phyloP scores from a whole-genome alignment of 2,888 invertebrate species.

The Phytoseiulus persimilis region DNA sequence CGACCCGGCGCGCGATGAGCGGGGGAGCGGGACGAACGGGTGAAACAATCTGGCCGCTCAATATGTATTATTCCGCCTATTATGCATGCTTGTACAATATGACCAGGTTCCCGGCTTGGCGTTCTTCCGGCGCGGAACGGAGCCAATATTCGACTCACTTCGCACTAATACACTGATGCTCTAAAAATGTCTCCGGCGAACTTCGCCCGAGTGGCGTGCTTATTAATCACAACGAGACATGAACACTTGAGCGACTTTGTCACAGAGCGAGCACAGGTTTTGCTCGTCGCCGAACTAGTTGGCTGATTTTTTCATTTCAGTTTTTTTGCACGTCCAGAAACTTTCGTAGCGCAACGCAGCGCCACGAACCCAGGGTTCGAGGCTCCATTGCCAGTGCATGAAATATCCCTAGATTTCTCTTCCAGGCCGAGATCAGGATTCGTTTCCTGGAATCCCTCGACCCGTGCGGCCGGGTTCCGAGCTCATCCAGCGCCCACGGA shows the following conservation, averaged over 20 bases:
- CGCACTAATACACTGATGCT: neutral
- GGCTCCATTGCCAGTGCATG: too few species aligned
- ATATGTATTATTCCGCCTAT: slow-evolving; percentile 5
- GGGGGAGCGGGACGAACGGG: neutral
- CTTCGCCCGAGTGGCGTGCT: neutral
- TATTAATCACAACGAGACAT: neutral
- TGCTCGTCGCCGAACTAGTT: neutral
- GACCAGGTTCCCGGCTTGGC: neutral
- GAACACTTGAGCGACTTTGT: neutral
- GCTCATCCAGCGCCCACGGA: too few species aligned
- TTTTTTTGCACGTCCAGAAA: neutral
- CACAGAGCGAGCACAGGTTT: neutral
- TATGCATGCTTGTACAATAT: neutral
- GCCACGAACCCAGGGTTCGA: too few species aligned
- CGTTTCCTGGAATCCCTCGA: too few species aligned
- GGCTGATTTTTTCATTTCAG: neutral
- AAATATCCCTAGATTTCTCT: too few species aligned
- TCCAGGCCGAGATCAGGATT: too few species aligned
- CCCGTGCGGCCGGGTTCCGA: too few species aligned
- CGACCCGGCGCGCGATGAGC: neutral
- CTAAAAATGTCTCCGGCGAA: neutral
- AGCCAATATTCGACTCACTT: neutral
- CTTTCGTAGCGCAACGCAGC: neutral
- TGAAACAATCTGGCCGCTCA: neutral
- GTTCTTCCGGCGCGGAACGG: neutral